These are phyloP conservation scores for Pseudopleuronectes americanus DNA, from an alignment of 2,797 vertebrate genomes.

Conservation along the genomic window DNA sequence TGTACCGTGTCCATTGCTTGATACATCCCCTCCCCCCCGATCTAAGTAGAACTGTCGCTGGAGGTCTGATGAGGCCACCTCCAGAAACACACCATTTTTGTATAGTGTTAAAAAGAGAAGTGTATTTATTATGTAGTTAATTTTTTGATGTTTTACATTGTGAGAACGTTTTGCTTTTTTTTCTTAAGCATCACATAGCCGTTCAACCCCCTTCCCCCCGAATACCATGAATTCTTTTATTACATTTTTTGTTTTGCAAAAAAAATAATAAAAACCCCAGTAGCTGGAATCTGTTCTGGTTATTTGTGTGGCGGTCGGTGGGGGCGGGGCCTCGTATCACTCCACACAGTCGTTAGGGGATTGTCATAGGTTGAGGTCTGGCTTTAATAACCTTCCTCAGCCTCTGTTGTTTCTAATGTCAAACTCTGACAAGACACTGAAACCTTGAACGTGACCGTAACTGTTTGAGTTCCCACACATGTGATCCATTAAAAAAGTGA, in stretches of 20 bases:
- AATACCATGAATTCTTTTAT: constrained; percentile 64
- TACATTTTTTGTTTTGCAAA: constrained; percentile 75
- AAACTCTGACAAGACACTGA: neutral
- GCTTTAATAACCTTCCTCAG: neutral
- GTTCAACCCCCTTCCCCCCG: constrained; percentile 1
- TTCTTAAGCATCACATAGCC: constrained; percentile 44
- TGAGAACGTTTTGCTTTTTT: constrained; percentile 41
- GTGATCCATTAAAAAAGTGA: constrained; percentile 21
- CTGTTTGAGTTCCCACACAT: constrained; percentile 39
- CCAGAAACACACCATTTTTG: constrained; percentile 62
- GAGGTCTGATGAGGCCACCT: constrained; percentile 6
- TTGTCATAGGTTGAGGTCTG: neutral
- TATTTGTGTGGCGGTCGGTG: neutral
- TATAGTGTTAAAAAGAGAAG: constrained; percentile 68
- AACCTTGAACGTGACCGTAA: neutral
- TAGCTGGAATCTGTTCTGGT: constrained; percentile 16
- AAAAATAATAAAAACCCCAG: constrained; percentile 73
- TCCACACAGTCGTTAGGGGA: neutral
- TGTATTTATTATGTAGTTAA: constrained; percentile 78
- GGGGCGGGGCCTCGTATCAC: neutral
- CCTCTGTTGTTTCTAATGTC: constrained; percentile 1
- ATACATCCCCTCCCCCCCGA: constrained; percentile 61
- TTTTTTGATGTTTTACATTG: constrained; percentile 45
- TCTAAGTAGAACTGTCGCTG: constrained; percentile 52
- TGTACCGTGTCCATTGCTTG: constrained; percentile 59